Evolutionary conservation across 2,888 invertebrate species (phyloP).

Genomic region (Tupiocoris notatus): DNA sequence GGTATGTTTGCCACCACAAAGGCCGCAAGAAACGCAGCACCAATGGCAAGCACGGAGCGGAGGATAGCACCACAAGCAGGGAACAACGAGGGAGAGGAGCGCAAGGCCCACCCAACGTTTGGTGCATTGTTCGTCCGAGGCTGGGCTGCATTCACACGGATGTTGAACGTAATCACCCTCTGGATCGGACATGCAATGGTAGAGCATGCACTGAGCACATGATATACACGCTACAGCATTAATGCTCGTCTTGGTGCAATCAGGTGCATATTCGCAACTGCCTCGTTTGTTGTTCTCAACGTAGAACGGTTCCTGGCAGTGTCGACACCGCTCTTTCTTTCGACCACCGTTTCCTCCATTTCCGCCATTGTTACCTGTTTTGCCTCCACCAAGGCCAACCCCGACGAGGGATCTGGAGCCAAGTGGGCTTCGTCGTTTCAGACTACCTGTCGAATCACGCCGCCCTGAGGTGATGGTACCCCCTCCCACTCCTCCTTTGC

Average conservation of each 20-base stretch:
- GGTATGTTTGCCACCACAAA: conserved; percentile 78
- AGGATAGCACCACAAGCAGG: conserved; percentile 92
- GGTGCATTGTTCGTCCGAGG: conserved; percentile 63
- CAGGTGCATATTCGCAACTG: conserved; percentile 82
- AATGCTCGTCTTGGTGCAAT: conserved; percentile 75
- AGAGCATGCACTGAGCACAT: conserved; percentile 85
- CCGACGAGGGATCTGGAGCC: conserved; percentile 61
- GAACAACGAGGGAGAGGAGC: conserved; percentile 80
- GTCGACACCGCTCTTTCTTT: conserved; percentile 59
- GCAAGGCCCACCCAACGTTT: conserved; percentile 85
- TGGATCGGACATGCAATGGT: conserved; percentile 89
- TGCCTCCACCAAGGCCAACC: conserved; percentile 51
- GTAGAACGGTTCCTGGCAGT: conserved; percentile 73
- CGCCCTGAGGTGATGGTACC: conserved; percentile 18
- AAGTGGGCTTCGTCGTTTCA: conserved; percentile 47
- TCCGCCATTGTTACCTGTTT: conserved; percentile 58
- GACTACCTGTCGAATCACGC: conserved; percentile 44
- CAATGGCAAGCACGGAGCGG: conserved; percentile 81
- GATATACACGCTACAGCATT: conserved; percentile 80
- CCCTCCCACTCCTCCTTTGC: conserved; percentile 33
- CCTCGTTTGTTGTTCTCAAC: conserved; percentile 84
- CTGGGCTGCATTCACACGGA: conserved; percentile 75
- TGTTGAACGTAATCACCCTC: conserved; percentile 84
- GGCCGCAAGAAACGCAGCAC: conserved; percentile 74
- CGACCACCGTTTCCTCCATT: conserved; percentile 55